phyloP scores from a whole-genome alignment of 1,140 invertebrate genomes.

The Mizuhopecten yessoensis region DNA sequence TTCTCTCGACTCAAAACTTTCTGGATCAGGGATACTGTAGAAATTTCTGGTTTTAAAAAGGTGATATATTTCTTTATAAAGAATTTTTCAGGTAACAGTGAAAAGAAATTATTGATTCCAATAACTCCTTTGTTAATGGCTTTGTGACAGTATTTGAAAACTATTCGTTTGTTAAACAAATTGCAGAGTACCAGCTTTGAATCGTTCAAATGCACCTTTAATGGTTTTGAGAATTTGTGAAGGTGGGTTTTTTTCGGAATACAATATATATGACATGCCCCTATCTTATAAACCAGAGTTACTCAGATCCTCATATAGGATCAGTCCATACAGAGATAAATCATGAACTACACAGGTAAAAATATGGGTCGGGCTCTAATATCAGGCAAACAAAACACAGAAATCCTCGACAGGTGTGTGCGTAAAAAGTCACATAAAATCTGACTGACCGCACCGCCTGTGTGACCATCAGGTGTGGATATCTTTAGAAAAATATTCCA shows the following conservation, averaged over 20 bases:
- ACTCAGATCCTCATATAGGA: not conserved
- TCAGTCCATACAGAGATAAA: not conserved
- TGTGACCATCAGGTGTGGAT: not conserved
- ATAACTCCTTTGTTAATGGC: not conserved
- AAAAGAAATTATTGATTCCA: slow-evolving; percentile 35
- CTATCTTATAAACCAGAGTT: not conserved
- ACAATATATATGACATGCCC: not conserved
- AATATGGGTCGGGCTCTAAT: not conserved
- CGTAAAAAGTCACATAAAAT: slow-evolving; percentile 26
- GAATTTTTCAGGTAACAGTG: not conserved
- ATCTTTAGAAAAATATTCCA: not conserved
- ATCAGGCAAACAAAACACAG: not conserved
- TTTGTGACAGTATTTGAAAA: not conserved
- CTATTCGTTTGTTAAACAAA: not conserved
- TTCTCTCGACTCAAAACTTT: not conserved
- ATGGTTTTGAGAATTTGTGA: not conserved
- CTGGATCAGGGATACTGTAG: not conserved
- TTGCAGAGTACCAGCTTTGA: not conserved
- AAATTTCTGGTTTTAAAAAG: slow-evolving; percentile 8
- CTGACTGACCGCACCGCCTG: slow-evolving; percentile 1
- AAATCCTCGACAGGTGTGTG: not conserved
- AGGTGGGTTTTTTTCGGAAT: not conserved
- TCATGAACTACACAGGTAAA: slow-evolving; percentile 9
- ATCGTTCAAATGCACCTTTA: not conserved
- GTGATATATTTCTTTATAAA: not conserved